Evolutionary conservation across 2,888 invertebrate genomes (phyloP).

Genomic region (Furcula furcula): DNA sequence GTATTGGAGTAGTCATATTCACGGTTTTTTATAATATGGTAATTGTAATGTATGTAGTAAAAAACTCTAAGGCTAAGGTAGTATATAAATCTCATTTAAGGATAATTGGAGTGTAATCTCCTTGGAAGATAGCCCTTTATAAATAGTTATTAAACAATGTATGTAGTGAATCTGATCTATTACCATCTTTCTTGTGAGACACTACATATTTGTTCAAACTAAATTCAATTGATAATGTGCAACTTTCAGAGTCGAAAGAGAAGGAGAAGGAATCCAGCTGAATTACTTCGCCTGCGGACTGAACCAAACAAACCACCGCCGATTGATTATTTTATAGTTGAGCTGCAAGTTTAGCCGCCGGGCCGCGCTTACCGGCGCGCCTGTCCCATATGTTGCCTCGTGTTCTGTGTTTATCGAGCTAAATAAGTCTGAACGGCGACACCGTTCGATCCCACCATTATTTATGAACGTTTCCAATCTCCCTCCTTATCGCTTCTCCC

Average conservation of each 20-base stretch:
- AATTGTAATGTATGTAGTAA: no score
- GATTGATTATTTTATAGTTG: slow-evolving; percentile 78
- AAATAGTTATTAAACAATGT: no score
- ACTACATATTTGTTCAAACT: no score
- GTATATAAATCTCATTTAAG: no score
- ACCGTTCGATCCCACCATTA: slow-evolving; percentile 47
- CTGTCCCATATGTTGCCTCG: slow-evolving; percentile 62
- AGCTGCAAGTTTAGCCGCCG: slow-evolving; percentile 38
- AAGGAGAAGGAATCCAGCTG: slow-evolving; percentile 87
- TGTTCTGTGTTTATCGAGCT: slow-evolving; percentile 39
- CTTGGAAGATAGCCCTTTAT: no score
- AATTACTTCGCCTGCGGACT: slow-evolving; percentile 73
- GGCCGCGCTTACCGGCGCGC: slow-evolving; percentile 34
- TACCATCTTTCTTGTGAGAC: no score
- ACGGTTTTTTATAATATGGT: no score
- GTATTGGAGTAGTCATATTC: no score
- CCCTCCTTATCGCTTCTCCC: slow-evolving; percentile 16
- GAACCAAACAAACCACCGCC: slow-evolving; percentile 80
- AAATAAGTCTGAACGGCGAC: slow-evolving; percentile 57
- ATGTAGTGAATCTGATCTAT: no score
- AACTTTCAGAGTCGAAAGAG: slow-evolving; percentile 85
- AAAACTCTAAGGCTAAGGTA: no score
- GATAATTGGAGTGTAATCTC: no score
- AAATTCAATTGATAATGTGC: slow-evolving; percentile 6
- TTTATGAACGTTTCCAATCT: slow-evolving; percentile 25